Evolutionary conservation across 2,888 invertebrate genomes (phyloP).

Genomic region (Halictus quadricinctus): DNA sequence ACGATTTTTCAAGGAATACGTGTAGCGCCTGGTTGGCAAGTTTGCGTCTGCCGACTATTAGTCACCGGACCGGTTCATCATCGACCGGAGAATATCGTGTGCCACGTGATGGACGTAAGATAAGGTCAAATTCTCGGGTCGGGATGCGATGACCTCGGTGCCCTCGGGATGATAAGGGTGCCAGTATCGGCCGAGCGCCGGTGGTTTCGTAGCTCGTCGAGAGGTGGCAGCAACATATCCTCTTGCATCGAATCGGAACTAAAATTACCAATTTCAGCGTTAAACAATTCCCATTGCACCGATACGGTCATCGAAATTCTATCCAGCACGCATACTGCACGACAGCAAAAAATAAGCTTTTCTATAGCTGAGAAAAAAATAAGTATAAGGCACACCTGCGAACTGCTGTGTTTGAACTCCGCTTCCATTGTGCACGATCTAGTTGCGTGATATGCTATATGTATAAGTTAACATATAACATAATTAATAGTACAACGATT

Average conservation of each 20-base stretch:
- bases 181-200: constrained; percentile 44
- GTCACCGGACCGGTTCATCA: constrained; percentile 39
- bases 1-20: not conserved
- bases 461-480: not conserved
- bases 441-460: not conserved
- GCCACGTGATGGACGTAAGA: constrained; percentile 62
- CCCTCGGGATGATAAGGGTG: constrained; percentile 52
- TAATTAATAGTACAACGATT: too few relatives aligned
- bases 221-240: constrained; percentile 67
- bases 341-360: not conserved
- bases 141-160: constrained; percentile 32
- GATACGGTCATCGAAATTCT: rapidly evolving
- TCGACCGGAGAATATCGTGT: constrained; percentile 27
- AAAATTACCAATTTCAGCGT: not conserved
- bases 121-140: constrained; percentile 67
- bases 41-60: constrained; percentile 44
- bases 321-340: too few relatives aligned
- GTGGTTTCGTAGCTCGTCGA: constrained; percentile 31
- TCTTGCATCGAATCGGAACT: not conserved
- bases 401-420: not conserved
- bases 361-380: not conserved
- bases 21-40: not conserved
- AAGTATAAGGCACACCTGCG: not conserved
- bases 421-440: not conserved
- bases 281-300: not conserved